Base-by-base conservation (phyloP, 2,113 vertebrate genomes). In the Siphamia tubifer region DNA sequence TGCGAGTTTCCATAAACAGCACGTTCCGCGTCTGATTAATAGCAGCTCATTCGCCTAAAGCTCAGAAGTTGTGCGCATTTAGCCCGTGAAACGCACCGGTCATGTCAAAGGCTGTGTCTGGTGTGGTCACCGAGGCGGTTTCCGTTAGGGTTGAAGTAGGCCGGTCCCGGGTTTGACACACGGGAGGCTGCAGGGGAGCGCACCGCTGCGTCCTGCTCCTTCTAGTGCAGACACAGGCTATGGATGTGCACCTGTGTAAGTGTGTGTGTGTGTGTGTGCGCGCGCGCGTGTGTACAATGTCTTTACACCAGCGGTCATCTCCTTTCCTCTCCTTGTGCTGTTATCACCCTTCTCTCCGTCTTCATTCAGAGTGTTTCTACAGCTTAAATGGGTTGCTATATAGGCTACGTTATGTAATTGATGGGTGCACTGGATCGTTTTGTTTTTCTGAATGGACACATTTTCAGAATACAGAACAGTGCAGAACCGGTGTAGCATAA, bases 361-460 rank as follows among this genome's bases (percentile, higher is more conserved):
- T 83, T 70, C 74, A 77, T 83, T 77, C 60, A 84, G 17, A 70
- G 70, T 70, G 40, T 57, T 52, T 72, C 52, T 48, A 55, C 61
- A 63, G 66, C 49, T 63, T 71, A 79, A 69, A 74, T 12, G 47
- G 44, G 57, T 62, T 74, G 66, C 63, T 15, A 62, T 80, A 86
- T 86, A 82, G 79, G 76, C 76, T 84, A 1, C 64, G 67, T 81
- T 73, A 72, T 55, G 79, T 77, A 75, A 81, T 53, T 62, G 68
- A 56, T 58, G 35, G 68, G 53, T 76, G 55, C 55, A 42, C 70
- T 51, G 66, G 78, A 69, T 79, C 53, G 27, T 66, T 75, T 72
- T 57, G 27, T 15, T 85, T 84, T 84, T 81, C 67, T 84, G 74
- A 79, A 80, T 82, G 81, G 78, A 79, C 73, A 45, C 73, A 51